Base-by-base conservation (phyloP, 1,140 invertebrate genomes). In the Anadara kagoshimensis region DNA sequence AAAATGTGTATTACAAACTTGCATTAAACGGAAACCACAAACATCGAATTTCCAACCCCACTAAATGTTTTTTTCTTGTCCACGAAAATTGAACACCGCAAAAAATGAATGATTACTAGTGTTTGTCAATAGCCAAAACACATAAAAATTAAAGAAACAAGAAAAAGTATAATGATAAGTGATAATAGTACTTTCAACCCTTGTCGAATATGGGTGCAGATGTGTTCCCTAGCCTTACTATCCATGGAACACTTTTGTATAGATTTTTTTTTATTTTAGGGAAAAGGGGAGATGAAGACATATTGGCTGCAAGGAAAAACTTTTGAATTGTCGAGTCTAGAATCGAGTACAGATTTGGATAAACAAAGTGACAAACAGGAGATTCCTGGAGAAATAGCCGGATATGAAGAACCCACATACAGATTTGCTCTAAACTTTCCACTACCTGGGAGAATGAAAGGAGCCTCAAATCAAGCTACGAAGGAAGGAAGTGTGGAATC, bases 271-370 rank as follows among this genome's bases (percentile, higher is more conserved):
- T 51, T 20, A 53, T 62, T 69, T n/a, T 57, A 80, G 79, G 76
- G 79, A 11, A 80, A 80, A 69, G 79, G 79, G 4, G 67, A 78
- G 11, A 78, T 81, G 73, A 63, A 69, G 24, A 81, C 79, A 11
- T 78, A 72, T 18, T 81, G 79, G 79, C 49, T 81, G 51, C 45
- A 63, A 14, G 69, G 66, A 5, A 76, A 69, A 64, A 62, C 56
- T 22, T 54, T 24, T 29, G 36, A 26, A 36, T n/a, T 36, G 18
- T 24, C 22, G 5, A 36, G 26, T 18, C 10, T 5, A 14, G 24
- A 29, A 24, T 24, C 47, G 47, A 20, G 14, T 14, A 24, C 20
- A 24, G 54, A 56, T 26, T 5, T 56, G 26, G 14, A 59, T 43
- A 20, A 49, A 14, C 47, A 61, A 44, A 18, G 29, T 36, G 29